phyloP scores from a whole-genome alignment of 2,797 vertebrate species.

The Lithobates sylvaticus region DNA sequence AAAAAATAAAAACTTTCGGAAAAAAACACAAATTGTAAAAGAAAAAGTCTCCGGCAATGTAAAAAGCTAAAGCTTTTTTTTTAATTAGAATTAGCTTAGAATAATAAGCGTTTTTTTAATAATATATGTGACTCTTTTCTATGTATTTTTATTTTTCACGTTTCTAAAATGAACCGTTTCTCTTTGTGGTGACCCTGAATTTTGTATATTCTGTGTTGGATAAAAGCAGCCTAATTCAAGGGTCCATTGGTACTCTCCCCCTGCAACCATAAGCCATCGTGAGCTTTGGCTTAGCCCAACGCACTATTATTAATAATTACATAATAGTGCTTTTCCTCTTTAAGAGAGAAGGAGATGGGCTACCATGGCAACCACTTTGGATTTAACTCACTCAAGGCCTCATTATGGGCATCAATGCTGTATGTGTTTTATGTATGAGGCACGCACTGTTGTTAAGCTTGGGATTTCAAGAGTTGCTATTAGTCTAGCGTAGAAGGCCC shows the following conservation, averaged over 20 bases:
- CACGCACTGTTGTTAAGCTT: slow-evolving; percentile 42
- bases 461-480: slow-evolving; percentile 50
- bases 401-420: slow-evolving; percentile 54
- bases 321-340: slow-evolving; percentile 72
- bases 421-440: slow-evolving; percentile 55
- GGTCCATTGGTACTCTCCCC: slow-evolving; percentile 36
- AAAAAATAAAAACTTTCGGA: slow-evolving; percentile 1
- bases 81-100: background rate
- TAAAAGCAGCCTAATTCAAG: slow-evolving; percentile 41
- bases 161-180: background rate
- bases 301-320: slow-evolving; percentile 66
- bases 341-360: slow-evolving; percentile 69
- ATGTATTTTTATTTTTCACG: background rate
- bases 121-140: background rate
- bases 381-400: slow-evolving; percentile 71
- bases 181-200: slow-evolving; percentile 13
- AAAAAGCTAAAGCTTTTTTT: background rate
- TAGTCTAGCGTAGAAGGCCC: slow-evolving; percentile 19
- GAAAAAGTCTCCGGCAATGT: background rate
- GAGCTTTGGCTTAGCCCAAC: slow-evolving; percentile 54
- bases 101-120: slow-evolving; percentile 11
- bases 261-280: slow-evolving; percentile 52
- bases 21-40: background rate
- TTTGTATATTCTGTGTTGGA: slow-evolving; percentile 24
- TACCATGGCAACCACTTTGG: slow-evolving; percentile 74